A percentile compares a stretch with the other conserved stretches of the same genome.
Evolutionary conservation across 2,113 vertebrate genomes (phyloP).

Genomic region (Lampris incognitus): DNA sequence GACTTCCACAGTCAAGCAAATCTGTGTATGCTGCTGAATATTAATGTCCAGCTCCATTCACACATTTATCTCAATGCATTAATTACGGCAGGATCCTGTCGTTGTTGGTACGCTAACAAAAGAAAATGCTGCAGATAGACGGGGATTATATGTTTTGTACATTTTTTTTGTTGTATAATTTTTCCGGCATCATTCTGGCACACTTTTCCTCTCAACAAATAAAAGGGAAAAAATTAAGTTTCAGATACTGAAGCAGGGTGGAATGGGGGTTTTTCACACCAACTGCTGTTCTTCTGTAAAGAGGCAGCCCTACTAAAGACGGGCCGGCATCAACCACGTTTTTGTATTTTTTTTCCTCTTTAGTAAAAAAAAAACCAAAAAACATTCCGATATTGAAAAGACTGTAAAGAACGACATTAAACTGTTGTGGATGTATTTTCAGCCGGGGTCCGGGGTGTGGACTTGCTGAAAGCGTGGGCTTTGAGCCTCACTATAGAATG

Average conservation of each 20-base stretch:
- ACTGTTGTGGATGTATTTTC: too few species aligned
- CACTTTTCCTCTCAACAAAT: conserved; percentile 18
- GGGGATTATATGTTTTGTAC: conserved; percentile 20
- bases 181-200: neutral
- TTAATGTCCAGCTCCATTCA: conserved; percentile 70
- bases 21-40: conserved; percentile 66
- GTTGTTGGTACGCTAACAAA: conserved; percentile 41
- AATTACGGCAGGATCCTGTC: conserved; percentile 67
- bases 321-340: conserved; percentile 19
- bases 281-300: neutral
- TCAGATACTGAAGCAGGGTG: neutral
- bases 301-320: conserved; percentile 14
- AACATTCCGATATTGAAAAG: too few species aligned
- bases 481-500: conserved; percentile 33
- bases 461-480: conserved; percentile 38
- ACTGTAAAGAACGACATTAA: too few species aligned
- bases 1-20: conserved; percentile 69
- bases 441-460: conserved; percentile 2
- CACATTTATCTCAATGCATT: conserved; percentile 72
- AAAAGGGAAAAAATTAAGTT: neutral
- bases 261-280: neutral
- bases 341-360: neutral
- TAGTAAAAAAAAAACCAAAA: too few species aligned
- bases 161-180: conserved; percentile 13
- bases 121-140: conserved; percentile 34